Percentiles rank a stretch among this genome's conserved stretches.
Conservation (phyloP, 2,113 vertebrate genomes). For the Fregetta grallaria region DNA sequence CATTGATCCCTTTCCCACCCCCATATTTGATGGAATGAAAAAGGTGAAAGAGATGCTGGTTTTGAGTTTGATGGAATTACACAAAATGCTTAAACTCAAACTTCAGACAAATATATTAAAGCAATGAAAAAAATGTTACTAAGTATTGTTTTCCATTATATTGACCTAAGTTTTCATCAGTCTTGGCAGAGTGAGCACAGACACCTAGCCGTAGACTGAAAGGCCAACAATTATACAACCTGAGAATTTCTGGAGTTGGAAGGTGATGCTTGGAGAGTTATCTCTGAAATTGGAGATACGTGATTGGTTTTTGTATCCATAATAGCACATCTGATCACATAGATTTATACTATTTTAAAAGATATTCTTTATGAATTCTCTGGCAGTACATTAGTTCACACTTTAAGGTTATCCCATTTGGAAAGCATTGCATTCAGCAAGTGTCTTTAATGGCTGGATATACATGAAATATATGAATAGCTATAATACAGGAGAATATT, state of each 20-base stretch:
- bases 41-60: neutral
- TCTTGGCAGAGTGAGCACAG: neutral
- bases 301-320: neutral
- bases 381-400: neutral
- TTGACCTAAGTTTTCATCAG: neutral
- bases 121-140: neutral
- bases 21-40: neutral
- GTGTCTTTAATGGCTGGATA: neutral
- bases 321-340: neutral
- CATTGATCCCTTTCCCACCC: neutral
- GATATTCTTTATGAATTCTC: neutral
- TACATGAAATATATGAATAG: neutral
- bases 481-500: neutral
- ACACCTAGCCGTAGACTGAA: rapidly evolving
- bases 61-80: neutral
- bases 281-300: neutral
- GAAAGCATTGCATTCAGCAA: neutral
- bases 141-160: neutral
- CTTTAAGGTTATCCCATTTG: neutral
- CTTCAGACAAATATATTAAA: neutral
- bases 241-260: neutral
- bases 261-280: neutral
- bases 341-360: neutral
- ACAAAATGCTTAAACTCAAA: neutral
- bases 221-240: neutral